Evolutionary conservation across 1,140 invertebrate species (phyloP), one percentile per base, ranked within the genome.

Genomic region (Solen grandis): DNA sequence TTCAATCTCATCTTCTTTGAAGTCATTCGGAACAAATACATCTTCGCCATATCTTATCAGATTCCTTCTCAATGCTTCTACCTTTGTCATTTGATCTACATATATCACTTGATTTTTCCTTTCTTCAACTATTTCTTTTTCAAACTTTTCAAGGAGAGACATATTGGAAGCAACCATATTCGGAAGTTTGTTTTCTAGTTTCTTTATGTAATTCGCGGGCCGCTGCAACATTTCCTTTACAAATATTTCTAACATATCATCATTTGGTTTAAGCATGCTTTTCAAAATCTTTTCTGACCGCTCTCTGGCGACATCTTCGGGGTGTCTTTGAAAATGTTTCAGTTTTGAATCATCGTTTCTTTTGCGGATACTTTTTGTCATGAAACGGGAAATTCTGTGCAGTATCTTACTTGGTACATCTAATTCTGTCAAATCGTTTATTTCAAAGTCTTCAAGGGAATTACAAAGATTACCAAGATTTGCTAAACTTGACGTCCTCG

Each of bases 171-270:
- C 1, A 8, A 80, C 69, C 8, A 80, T 29, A 27, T 29, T 55
- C 3, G 77, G 77, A 25, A 80, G 55, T 29, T 72, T 80, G 14
- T n/a, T 65, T 73, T 80, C 68, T 19, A 80, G 35, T 22, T 38
- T 4, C 31, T 54, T 38, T 1, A 80, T 72, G 50, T 80, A 80
- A 41, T 72, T 80, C 14, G 33, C 62, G n/a, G 77, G 77, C 27
- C 68, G 19, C 36, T 62, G 55, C 33, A 80, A 38, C 1, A 80
- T 27, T 22, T 72, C 57, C 31, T 41, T 59, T 0, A 80, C 66
- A 38, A 80, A 63, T n/a, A 14, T 25, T 35, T 78, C 65, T 8
- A 73, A 29, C 14, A 41, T 55, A 5, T 62, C 31, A 27, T 80
- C 69, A 41, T 80, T 80, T 33, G 60, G 59, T 55, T 80, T 80